These are phyloP conservation scores for Microtus obscurus DNA, from an alignment of 2,797 vertebrate genomes.

Conservation along the genomic window DNA sequence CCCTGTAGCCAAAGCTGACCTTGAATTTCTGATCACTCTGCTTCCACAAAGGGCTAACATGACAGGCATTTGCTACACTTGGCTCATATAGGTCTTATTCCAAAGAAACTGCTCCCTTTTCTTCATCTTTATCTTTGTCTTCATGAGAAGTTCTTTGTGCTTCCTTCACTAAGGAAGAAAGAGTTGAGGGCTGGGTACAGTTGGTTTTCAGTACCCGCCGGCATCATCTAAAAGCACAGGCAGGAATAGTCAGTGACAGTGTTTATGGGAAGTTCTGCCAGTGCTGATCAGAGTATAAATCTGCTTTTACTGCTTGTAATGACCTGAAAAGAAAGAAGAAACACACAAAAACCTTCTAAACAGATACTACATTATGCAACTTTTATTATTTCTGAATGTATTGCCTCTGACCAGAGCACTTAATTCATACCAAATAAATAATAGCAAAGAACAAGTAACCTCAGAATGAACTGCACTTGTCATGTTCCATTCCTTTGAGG, in stretches of 20 bases:
- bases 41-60: neutral
- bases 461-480: neutral
- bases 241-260: neutral
- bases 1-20: neutral
- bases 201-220: neutral
- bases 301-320: neutral
- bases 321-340: neutral
- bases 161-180: neutral
- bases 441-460: neutral
- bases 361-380: neutral
- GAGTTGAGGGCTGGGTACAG: neutral
- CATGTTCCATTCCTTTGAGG: neutral
- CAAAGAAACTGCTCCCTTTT: neutral
- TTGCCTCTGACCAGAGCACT: conserved; percentile 15
- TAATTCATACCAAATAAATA: neutral
- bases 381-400: neutral
- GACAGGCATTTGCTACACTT: neutral
- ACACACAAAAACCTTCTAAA: neutral
- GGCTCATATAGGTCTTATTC: neutral
- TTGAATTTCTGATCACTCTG: neutral
- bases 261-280: neutral
- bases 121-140: neutral
- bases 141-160: conserved; percentile 18
- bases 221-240: neutral
- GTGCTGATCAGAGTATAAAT: neutral